Evolutionary conservation across 2,797 vertebrate species (phyloP).

Genomic region (Iguana delicatissima): DNA sequence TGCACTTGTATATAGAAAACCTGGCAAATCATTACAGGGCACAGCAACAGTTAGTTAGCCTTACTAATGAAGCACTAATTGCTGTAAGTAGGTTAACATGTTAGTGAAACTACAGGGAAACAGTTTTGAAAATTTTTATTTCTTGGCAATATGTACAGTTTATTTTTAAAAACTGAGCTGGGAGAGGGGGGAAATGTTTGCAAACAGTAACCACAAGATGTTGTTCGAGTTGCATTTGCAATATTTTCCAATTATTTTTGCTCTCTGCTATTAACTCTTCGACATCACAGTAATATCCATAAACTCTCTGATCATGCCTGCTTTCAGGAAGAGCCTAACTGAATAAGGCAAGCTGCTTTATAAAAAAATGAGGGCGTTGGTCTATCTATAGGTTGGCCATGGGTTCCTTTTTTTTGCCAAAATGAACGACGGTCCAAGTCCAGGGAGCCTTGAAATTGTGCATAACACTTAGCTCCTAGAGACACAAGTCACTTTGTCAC

Average conservation of each 20-base stretch:
- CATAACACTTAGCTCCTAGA: too few species aligned
- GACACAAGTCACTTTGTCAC: too few species aligned
- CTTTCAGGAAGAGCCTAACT: slow-evolving; percentile 38
- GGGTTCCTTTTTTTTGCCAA: too few species aligned
- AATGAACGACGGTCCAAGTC: too few species aligned
- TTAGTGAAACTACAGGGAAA: slow-evolving; percentile 97
- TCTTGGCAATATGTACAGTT: slow-evolving; percentile 69
- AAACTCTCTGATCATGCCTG: slow-evolving; percentile 11
- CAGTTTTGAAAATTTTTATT: slow-evolving; percentile 84
- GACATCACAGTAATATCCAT: slow-evolving; percentile 60
- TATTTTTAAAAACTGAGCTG: slow-evolving; percentile 63
- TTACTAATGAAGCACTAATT: slow-evolving; percentile 99
- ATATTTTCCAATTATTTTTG: slow-evolving; percentile 58
- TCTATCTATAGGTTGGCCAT: background rate
- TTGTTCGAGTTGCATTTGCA: slow-evolving; percentile 57
- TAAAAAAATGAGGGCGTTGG: background rate
- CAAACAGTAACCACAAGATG: slow-evolving; percentile 59
- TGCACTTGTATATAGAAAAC: slow-evolving; percentile 99
- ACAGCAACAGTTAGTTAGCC: slow-evolving; percentile 99
- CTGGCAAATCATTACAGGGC: slow-evolving; percentile 99
- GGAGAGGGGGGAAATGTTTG: slow-evolving; percentile 59
- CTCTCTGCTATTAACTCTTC: slow-evolving; percentile 47
- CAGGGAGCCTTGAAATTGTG: too few species aligned
- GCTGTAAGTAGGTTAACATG: slow-evolving; percentile 99
- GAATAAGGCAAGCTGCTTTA: background rate